phyloP scores from a whole-genome alignment of 2,888 invertebrate genomes.

The Pyrgus malvae region DNA sequence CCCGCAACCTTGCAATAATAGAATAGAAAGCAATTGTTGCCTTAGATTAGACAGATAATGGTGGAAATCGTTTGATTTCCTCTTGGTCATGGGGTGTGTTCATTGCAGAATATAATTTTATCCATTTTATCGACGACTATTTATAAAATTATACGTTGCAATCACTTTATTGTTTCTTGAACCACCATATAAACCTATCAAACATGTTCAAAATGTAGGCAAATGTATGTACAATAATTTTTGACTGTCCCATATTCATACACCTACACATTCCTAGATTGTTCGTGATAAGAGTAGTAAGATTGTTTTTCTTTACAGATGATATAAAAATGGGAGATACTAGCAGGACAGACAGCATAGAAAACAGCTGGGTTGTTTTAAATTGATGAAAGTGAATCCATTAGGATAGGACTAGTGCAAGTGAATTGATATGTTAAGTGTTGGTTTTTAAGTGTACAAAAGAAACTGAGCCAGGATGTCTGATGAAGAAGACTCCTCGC shows the following conservation, averaged over 20 bases:
- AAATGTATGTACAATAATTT: constrained; percentile 9
- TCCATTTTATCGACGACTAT: neutral
- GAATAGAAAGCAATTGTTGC: constrained; percentile 72
- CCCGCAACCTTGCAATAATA: constrained; percentile 68
- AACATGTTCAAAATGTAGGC: neutral
- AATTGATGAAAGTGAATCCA: constrained; percentile 49
- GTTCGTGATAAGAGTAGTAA: constrained; percentile 7
- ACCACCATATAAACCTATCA: constrained; percentile 6
- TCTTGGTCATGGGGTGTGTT: constrained; percentile 38
- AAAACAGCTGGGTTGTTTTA: constrained; percentile 46
- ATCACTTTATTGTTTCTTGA: neutral
- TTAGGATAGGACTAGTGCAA: constrained; percentile 49
- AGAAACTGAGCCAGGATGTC: constrained; percentile 56
- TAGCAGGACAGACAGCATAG: constrained; percentile 40
- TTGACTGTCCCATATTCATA: constrained; percentile 33
- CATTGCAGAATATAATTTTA: neutral
- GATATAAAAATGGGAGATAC: constrained; percentile 44
- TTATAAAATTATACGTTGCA: neutral
- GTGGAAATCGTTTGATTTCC: constrained; percentile 60
- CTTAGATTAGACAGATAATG: constrained; percentile 60
- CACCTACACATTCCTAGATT: constrained; percentile 35
- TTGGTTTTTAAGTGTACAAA: constrained; percentile 33
- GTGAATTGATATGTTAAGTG: constrained; percentile 47
- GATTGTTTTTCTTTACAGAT: constrained; percentile 40
- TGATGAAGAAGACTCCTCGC: constrained; percentile 74